Evolutionary conservation across 2,797 vertebrate genomes (phyloP).

Genomic region (Limnodromus scolopaceus): DNA sequence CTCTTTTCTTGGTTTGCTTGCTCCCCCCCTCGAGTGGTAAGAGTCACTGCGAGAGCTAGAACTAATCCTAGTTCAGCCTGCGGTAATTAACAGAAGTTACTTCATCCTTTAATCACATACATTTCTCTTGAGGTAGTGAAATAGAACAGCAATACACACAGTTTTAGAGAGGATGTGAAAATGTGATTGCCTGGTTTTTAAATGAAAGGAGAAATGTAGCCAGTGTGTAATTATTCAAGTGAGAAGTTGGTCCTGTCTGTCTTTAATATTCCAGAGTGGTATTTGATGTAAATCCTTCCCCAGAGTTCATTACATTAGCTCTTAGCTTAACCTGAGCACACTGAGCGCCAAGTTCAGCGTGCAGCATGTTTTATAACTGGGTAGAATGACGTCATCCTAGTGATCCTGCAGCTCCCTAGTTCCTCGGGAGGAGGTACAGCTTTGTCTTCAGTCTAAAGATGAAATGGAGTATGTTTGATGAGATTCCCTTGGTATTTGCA

Average conservation of each 20-base stretch:
- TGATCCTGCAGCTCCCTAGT: background rate
- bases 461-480: background rate
- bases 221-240: conserved; percentile 6
- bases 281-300: conserved; percentile 27
- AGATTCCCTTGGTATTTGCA: background rate
- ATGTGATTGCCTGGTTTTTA: background rate
- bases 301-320: conserved; percentile 36
- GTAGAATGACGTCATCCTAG: background rate
- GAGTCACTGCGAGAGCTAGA: conserved; percentile 34
- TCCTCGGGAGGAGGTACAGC: background rate
- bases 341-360: background rate
- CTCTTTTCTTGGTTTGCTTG: conserved; percentile 52
- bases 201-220: background rate
- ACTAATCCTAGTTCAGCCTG: background rate
- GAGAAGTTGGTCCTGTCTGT: background rate
- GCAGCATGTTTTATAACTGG: background rate
- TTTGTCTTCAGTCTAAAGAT: background rate
- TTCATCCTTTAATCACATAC: background rate
- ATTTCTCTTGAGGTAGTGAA: background rate
- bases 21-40: conserved; percentile 48
- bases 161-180: background rate
- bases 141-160: background rate
- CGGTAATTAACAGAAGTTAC: background rate
- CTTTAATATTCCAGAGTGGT: conserved; percentile 43
- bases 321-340: background rate